A percentile compares a stretch with the other conserved stretches of the same genome.
These are phyloP conservation scores for Endotricha flammealis DNA, from an alignment of 2,888 invertebrate genomes.

Conservation along the genomic window DNA sequence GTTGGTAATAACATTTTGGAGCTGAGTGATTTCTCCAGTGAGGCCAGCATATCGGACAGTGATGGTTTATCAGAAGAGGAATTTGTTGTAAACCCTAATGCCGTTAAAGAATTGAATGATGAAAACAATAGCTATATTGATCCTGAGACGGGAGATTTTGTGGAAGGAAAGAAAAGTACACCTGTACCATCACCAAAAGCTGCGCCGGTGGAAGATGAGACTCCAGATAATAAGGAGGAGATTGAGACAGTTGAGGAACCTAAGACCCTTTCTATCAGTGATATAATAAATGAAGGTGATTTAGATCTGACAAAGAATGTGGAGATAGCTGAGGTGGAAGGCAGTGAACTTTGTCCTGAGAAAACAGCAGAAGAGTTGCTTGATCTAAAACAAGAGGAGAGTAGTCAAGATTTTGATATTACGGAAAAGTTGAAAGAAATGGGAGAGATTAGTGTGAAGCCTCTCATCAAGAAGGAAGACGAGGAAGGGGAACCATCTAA, in stretches of 20 bases:
- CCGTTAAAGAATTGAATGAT: slow-evolving; percentile 64
- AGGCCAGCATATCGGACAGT: slow-evolving; percentile 62
- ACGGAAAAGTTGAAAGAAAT: slow-evolving; percentile 81
- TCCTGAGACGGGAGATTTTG: slow-evolving; percentile 71
- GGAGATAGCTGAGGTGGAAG: slow-evolving; percentile 68
- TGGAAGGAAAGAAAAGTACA: slow-evolving; percentile 40
- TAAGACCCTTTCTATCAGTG: slow-evolving; percentile 70
- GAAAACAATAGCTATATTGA: slow-evolving; percentile 73
- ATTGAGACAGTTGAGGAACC: slow-evolving; percentile 31
- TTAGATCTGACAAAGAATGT: slow-evolving; percentile 70
- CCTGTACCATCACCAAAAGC: slow-evolving; percentile 18
- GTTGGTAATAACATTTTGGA: slow-evolving; percentile 71
- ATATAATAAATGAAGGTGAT: slow-evolving; percentile 68
- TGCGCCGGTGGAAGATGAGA: neutral
- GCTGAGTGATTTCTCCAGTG: slow-evolving; percentile 70
- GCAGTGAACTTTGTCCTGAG: slow-evolving; percentile 62
- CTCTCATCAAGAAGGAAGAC: slow-evolving; percentile 50
- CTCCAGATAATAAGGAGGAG: neutral
- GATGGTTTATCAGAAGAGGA: slow-evolving; percentile 73
- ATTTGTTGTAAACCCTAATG: slow-evolving; percentile 68
- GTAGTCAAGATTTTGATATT: slow-evolving; percentile 76
- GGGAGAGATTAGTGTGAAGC: slow-evolving; percentile 75
- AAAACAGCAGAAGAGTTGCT: slow-evolving; percentile 60
- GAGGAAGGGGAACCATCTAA: slow-evolving; percentile 34
- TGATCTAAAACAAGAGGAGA: slow-evolving; percentile 61